Base-by-base conservation (phyloP, 2,888 invertebrate genomes). In the Bhutanitis thaidina region DNA sequence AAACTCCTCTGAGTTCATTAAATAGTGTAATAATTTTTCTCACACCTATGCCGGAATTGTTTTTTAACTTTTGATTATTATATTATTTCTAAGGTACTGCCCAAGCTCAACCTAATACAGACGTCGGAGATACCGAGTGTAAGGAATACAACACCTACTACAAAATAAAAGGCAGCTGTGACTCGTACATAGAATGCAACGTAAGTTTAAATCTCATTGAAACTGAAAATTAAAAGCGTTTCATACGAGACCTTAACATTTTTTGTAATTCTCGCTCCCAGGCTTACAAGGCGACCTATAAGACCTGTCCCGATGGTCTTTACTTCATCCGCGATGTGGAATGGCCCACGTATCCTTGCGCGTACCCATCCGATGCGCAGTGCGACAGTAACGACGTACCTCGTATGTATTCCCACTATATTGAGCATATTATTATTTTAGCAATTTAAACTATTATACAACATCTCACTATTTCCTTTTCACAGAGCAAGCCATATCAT, bases 331-430 rank as follows among this genome's bases (percentile, higher is more conserved):
- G 93, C 1, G 91, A 92, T 7, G 87, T 90, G 0, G 83, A 90
- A 3, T 88, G 90, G 65, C 92, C 92, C 12, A 88, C 90, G 13
- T 95, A 93, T 69, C 95, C 95, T 4, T 96, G 96, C 62, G 93
- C 93, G 53, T 96, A 96, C 77, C 95, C 96, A 14, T 92, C 93
- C 55, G 95, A 96, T 56, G 93, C 95, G 2, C 90, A 93, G 54
- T 96, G 96, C 71, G 78, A 79, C 32, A 3, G 4, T 7, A n/a
- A 32, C 5, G 32, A 32, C 12, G 12, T 12, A 12, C 80, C 90
- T 15, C 94, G 93, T 93, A 86, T 90, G 91, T 90, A 41, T 13
- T 29, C 1, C 40, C 12, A 15, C 5, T 39, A 7, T 1, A 9
- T 13, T 5, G 10, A 1, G 1, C 12, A 32, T 32, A 12, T 1